Evolutionary conservation across 2,797 vertebrate genomes (phyloP).

Genomic region (Gallirallus australis): DNA sequence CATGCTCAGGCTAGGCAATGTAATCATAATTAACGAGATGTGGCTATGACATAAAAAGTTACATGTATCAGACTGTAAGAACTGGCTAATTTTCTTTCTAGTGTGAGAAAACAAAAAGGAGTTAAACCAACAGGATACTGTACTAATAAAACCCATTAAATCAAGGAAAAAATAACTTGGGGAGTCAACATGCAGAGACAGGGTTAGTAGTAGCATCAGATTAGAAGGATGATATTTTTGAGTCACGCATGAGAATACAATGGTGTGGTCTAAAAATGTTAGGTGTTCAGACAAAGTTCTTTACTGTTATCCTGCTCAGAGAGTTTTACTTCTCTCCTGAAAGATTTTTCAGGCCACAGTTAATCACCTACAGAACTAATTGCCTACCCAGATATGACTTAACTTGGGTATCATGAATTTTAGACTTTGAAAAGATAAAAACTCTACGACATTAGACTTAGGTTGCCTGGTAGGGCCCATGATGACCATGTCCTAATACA

Average conservation of each 20-base stretch:
- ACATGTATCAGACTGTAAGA: neutral
- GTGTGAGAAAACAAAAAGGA: neutral
- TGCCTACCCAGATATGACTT: neutral
- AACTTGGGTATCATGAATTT: neutral
- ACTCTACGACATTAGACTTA: neutral
- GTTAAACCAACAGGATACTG: neutral
- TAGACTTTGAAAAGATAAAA: neutral
- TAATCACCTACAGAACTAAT: neutral
- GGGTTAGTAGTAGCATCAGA: neutral
- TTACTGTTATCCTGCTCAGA: neutral
- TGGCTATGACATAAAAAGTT: neutral
- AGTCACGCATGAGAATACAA: neutral
- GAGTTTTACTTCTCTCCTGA: neutral
- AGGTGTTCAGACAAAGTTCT: neutral
- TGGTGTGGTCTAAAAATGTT: neutral
- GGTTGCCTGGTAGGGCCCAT: neutral
- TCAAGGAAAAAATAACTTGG: neutral
- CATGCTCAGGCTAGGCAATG: neutral
- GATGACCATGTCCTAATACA: neutral
- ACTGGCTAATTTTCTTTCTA: neutral
- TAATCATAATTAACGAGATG: neutral
- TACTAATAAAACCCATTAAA: neutral
- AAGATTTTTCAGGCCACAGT: neutral
- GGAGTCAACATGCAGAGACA: neutral
- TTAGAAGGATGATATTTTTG: neutral